Evolutionary conservation across 1,140 invertebrate genomes (phyloP).

Genomic region (Zaprionus tsacasi): DNA sequence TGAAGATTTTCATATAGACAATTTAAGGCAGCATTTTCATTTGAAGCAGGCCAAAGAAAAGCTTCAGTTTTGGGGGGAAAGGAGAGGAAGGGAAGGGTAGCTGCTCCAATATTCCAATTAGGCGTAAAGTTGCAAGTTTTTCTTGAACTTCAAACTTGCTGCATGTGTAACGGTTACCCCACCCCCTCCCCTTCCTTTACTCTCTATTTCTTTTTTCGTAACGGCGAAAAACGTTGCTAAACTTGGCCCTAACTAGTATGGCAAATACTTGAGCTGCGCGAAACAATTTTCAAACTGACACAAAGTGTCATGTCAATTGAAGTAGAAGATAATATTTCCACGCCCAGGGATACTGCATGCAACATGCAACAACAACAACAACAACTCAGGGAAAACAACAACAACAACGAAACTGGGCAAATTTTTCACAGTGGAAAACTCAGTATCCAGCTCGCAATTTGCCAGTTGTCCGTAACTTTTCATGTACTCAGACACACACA

Average conservation of each 20-base stretch:
- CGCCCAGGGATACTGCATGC: constrained; percentile 25
- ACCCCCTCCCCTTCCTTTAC: not conserved
- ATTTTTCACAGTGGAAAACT: constrained; percentile 8
- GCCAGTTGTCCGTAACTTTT: constrained; percentile 41
- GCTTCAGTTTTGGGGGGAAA: not conserved
- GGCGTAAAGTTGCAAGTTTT: constrained; percentile 41
- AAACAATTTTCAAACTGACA: constrained; percentile 71
- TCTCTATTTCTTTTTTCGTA: not conserved
- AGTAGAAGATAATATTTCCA: constrained; percentile 69
- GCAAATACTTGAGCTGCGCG: constrained; percentile 52
- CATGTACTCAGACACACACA: not conserved
- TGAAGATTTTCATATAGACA: constrained; percentile 20
- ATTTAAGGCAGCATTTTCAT: constrained; percentile 7
- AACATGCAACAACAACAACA: constrained; percentile 32
- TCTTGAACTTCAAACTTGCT: constrained; percentile 7
- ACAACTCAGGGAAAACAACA: constrained; percentile 17
- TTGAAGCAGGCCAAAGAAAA: not conserved
- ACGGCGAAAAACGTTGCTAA: constrained; percentile 13
- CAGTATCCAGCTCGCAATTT: constrained; percentile 14
- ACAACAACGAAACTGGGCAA: constrained; percentile 29
- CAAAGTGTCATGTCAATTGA: constrained; percentile 81
- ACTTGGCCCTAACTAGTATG: constrained; percentile 50
- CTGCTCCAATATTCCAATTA: constrained; percentile 70
- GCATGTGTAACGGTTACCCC: constrained; percentile 1
- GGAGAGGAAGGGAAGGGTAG: not conserved